Percentiles rank a stretch among this genome's conserved stretches.
phyloP scores from a whole-genome alignment of 23 tunicate species.

The Oikopleura dioica region DNA sequence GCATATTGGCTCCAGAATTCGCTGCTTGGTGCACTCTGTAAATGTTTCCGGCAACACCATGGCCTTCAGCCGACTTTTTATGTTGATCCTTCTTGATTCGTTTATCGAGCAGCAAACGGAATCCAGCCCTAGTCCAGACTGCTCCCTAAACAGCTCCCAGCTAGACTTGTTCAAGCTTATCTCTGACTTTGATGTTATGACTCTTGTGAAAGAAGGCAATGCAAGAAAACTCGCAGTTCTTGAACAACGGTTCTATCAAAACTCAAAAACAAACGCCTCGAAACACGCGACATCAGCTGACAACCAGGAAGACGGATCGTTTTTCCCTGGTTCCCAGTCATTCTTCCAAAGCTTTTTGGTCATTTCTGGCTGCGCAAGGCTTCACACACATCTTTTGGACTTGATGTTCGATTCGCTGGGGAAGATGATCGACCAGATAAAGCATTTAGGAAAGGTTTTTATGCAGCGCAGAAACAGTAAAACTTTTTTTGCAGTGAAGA shows the following conservation, averaged over 20 bases:
- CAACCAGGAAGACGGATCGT: not conserved
- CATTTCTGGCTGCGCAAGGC: not conserved
- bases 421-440: too few relatives aligned
- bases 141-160: slow-evolving; percentile 10
- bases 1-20: slow-evolving; percentile 9
- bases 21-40: not conserved
- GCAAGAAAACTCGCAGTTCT: not conserved
- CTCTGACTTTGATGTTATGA: not conserved
- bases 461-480: too few relatives aligned
- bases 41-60: not conserved
- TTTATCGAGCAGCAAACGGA: slow-evolving; percentile 7
- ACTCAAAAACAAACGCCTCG: not conserved
- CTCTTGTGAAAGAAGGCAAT: slow-evolving; percentile 3
- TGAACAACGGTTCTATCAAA: not conserved
- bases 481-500: too few relatives aligned
- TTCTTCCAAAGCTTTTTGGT: not conserved
- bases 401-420: not conserved
- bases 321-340: not conserved
- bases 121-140: not conserved
- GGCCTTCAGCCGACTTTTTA: not conserved
- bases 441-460: too few relatives aligned
- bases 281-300: not conserved
- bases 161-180: not conserved
- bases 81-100: not conserved
- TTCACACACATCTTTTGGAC: not conserved